Conservation (phyloP, 2,888 invertebrate species). For the Lutraria lutraria region DNA sequence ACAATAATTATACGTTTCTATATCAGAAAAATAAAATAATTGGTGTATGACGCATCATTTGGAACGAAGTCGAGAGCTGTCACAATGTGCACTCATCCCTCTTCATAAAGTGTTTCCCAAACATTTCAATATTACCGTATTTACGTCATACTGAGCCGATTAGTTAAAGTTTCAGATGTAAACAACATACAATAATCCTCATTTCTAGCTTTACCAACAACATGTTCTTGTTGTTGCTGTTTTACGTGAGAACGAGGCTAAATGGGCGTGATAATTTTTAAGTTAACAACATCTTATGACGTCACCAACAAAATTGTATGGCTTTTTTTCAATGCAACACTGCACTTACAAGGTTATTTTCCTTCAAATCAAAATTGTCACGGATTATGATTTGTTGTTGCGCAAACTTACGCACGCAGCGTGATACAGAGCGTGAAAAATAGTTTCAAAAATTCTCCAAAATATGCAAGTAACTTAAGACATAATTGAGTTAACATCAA, state of each 20-base stretch:
- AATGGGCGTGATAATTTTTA: neutral
- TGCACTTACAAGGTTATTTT: neutral
- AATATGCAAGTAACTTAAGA: neutral
- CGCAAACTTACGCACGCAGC: neutral
- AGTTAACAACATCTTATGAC: neutral
- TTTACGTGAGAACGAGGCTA: neutral
- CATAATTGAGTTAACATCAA: neutral
- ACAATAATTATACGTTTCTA: neutral
- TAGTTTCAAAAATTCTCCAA: neutral
- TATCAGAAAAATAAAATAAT: neutral
- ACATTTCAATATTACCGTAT: neutral
- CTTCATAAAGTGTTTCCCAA: neutral
- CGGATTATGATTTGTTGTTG: neutral
- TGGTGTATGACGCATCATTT: neutral
- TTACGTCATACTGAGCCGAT: neutral
- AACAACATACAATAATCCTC: neutral
- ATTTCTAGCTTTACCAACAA: too few relatives aligned
- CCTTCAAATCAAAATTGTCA: neutral
- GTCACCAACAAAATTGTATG: neutral
- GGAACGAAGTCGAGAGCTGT: neutral
- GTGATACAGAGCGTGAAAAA: neutral
- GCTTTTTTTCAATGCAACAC: neutral
- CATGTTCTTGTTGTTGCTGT: neutral
- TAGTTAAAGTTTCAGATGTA: neutral
- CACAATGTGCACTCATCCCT: neutral